Conservation (phyloP, 2,113 vertebrate genomes). For the Elephantulus edwardii region DNA sequence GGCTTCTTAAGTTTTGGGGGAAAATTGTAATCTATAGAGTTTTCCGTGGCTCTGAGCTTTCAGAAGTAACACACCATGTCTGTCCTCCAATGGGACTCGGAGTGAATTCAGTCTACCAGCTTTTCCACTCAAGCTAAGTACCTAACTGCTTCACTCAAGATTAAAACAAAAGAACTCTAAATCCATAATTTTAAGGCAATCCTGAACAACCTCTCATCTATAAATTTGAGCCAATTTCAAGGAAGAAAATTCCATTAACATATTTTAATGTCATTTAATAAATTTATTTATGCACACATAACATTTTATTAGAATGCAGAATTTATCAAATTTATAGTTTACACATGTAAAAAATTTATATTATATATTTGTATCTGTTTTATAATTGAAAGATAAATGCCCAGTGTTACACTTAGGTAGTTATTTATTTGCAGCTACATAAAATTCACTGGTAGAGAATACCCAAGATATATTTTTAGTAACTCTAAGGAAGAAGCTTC, state of each 20-base stretch:
- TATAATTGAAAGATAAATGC: no score
- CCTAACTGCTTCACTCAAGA: neutral
- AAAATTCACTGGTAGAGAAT: conserved; percentile 36
- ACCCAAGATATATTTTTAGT: neutral
- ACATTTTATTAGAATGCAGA: no score
- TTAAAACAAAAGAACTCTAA: conserved; percentile 17
- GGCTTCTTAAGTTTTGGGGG: neutral
- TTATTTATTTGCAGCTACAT: neutral
- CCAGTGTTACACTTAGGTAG: no score
- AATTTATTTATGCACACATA: neutral
- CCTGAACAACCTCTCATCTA: neutral
- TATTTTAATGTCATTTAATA: conserved; percentile 33
- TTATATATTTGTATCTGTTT: no score
- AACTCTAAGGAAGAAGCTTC: neutral
- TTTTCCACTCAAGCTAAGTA: neutral
- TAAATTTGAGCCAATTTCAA: conserved; percentile 7
- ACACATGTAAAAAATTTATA: no score
- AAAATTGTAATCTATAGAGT: no score
- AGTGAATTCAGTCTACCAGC: neutral
- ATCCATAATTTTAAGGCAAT: conserved; percentile 21
- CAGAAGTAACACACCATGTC: no score
- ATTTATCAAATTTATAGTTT: no score
- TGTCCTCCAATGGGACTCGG: no score
- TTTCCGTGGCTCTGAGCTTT: no score
- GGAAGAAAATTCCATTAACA: neutral